Conservation (phyloP, 2,888 invertebrate genomes). For the Macrosoma leucophasiata region DNA sequence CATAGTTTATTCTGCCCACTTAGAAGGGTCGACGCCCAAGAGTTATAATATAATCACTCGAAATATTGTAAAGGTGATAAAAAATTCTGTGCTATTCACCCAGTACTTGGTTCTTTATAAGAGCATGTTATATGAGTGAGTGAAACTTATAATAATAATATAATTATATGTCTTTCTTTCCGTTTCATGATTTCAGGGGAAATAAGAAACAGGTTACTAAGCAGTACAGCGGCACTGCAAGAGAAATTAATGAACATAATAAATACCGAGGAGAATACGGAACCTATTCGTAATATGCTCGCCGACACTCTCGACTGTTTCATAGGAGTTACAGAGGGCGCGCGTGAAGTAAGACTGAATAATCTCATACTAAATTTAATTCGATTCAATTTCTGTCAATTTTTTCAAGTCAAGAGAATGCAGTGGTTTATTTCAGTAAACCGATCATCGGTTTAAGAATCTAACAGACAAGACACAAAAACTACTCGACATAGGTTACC, state of each 20-base stretch:
- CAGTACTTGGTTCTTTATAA: background rate
- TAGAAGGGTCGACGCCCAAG: too few species aligned
- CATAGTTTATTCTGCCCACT: too few species aligned
- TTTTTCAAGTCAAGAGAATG: too few species aligned
- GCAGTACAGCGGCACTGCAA: constrained; percentile 55
- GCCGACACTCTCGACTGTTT: constrained; percentile 85
- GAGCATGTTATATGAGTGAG: too few species aligned
- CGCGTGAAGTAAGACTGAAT: constrained; percentile 42
- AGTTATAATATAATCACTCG: too few species aligned
- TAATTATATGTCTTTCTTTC: background rate
- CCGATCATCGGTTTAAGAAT: too few species aligned
- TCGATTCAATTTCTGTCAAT: too few species aligned
- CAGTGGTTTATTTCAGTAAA: too few species aligned
- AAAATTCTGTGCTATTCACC: background rate
- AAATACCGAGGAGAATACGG: constrained; percentile 75
- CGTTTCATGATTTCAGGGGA: constrained; percentile 42
- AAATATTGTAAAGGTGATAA: background rate
- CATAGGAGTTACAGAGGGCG: constrained; percentile 81
- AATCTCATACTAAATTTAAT: background rate
- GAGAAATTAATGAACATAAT: constrained; percentile 75
- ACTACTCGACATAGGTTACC: too few species aligned
- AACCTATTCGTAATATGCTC: constrained; percentile 71
- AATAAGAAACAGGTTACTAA: constrained; percentile 50
- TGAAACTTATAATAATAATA: background rate
- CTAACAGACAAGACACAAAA: too few species aligned